A percentile compares a stretch with the other conserved stretches of the same genome.
Evolutionary conservation across 1,140 invertebrate species (phyloP).

Genomic region (Hycleus phaleratus): DNA sequence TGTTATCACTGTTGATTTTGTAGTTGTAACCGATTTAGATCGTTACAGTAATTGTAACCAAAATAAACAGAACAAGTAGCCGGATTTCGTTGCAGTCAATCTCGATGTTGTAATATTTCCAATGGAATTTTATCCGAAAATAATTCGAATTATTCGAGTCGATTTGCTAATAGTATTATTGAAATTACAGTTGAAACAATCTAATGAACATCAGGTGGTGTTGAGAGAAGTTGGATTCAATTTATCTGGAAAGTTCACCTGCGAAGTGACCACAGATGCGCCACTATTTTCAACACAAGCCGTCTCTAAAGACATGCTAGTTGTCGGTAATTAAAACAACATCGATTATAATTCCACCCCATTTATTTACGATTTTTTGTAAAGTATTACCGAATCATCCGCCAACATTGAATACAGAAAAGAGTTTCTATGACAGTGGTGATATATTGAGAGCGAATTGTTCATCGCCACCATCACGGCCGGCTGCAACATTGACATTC

Average conservation of each 20-base stretch:
- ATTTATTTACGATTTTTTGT: slow-evolving; percentile 8
- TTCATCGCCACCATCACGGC: slow-evolving; percentile 62
- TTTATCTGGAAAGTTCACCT: slow-evolving; percentile 72
- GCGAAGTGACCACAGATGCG: slow-evolving; percentile 76
- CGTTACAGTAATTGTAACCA: too few relatives aligned
- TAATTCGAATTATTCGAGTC: too few relatives aligned
- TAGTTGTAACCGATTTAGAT: too few relatives aligned
- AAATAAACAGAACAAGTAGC: too few relatives aligned
- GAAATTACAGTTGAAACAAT: slow-evolving; percentile 54
- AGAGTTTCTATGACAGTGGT: slow-evolving; percentile 63
- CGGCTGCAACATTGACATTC: slow-evolving; percentile 59
- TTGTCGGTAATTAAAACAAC: slow-evolving; percentile 58
- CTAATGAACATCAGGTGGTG: slow-evolving; percentile 66
- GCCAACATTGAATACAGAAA: slow-evolving; percentile 46
- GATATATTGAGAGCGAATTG: slow-evolving; percentile 69
- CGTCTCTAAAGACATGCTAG: slow-evolving; percentile 57
- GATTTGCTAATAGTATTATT: too few relatives aligned
- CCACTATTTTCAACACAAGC: slow-evolving; percentile 63
- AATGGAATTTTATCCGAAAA: too few relatives aligned
- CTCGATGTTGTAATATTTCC: too few relatives aligned
- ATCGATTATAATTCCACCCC: not conserved
- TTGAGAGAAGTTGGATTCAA: slow-evolving; percentile 62
- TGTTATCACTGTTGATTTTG: too few relatives aligned
- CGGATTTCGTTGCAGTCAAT: too few relatives aligned
- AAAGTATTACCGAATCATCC: slow-evolving; percentile 34